Conservation (phyloP, 1,140 invertebrate species). For the Sitodiplosis mosellana region DNA sequence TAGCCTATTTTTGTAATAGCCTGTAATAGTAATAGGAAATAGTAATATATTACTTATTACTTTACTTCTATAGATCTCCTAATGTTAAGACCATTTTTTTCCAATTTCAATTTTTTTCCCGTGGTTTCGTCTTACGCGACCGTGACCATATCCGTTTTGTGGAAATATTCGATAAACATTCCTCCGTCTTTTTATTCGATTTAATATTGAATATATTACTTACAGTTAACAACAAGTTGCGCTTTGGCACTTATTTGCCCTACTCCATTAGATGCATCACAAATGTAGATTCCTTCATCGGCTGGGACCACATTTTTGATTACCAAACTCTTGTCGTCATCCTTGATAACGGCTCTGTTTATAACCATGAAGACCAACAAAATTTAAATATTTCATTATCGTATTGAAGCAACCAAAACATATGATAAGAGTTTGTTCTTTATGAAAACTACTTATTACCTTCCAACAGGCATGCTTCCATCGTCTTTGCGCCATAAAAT, state of each 20-base stretch:
- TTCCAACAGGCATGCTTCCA: conserved; percentile 56
- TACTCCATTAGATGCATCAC: conserved; percentile 60
- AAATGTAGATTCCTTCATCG: conserved; percentile 69
- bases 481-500: conserved; percentile 80
- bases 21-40: too few species aligned
- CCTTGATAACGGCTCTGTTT: conserved; percentile 43
- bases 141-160: not conserved
- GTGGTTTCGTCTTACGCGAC: too few species aligned
- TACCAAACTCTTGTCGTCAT: conserved; percentile 49
- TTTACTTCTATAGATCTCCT: too few species aligned
- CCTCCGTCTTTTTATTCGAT: not conserved
- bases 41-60: too few species aligned
- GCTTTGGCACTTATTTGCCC: conserved; percentile 55
- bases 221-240: conserved; percentile 55
- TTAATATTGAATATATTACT: conserved; percentile 26
- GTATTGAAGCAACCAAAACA: too few species aligned
- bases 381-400: too few species aligned
- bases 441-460: conserved; percentile 1
- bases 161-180: not conserved
- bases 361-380: not conserved
- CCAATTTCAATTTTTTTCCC: not conserved
- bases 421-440: too few species aligned
- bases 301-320: conserved; percentile 52
- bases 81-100: not conserved
- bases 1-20: too few species aligned